phyloP scores from a whole-genome alignment of 2,113 vertebrate genomes.

The Piaya cayana region DNA sequence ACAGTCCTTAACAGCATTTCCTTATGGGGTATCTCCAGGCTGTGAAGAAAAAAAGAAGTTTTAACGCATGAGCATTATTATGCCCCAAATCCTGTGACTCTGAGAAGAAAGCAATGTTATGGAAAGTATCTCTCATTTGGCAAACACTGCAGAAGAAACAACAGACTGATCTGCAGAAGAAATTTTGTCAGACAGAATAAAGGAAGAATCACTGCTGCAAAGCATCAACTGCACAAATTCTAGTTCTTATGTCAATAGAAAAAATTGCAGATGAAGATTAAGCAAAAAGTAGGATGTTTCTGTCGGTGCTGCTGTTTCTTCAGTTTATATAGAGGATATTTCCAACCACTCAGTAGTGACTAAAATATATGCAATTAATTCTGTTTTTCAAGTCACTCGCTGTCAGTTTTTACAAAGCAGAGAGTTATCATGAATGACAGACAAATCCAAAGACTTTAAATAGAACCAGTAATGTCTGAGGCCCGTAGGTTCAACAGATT shows the following conservation, averaged over 20 bases:
- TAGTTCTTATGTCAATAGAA: background rate
- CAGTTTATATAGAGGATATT: background rate
- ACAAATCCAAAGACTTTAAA: background rate
- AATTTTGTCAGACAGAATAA: background rate
- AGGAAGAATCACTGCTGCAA: background rate
- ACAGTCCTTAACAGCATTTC: background rate
- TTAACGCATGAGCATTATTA: background rate
- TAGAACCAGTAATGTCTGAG: background rate
- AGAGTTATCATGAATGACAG: background rate
- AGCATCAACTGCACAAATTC: background rate
- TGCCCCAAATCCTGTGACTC: background rate
- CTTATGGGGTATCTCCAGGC: background rate
- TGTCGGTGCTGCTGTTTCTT: background rate
- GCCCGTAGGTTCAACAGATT: background rate
- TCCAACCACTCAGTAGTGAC: background rate
- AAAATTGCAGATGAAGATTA: background rate
- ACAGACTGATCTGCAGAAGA: background rate
- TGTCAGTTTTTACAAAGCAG: background rate
- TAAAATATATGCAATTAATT: background rate
- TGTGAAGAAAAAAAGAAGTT: background rate
- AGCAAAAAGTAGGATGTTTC: background rate
- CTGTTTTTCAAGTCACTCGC: background rate
- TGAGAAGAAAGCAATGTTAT: accelerated
- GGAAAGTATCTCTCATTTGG: background rate
- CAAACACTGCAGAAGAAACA: background rate